phyloP scores from a whole-genome alignment of 2,797 vertebrate genomes.

The Acipenser oxyrinchus region DNA sequence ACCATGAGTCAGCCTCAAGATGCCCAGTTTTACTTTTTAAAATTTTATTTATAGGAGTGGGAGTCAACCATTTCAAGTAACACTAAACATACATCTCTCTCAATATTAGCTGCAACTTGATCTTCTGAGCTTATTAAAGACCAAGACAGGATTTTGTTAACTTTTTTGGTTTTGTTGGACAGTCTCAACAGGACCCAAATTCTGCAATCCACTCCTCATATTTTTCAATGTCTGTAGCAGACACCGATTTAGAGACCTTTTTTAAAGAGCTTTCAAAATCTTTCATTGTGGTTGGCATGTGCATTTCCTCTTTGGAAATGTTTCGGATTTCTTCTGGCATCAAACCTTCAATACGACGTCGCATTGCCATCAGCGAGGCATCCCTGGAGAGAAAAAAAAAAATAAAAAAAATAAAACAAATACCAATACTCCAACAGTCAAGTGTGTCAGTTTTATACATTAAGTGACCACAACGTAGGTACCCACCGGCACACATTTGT shows the following conservation, averaged over 20 bases:
- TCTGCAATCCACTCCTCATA: slow-evolving; percentile 95
- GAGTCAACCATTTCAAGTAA: too few species aligned
- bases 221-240: slow-evolving; percentile 86
- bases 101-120: slow-evolving; percentile 6
- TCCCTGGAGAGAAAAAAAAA: slow-evolving; percentile 58
- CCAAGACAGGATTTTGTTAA: slow-evolving; percentile 8
- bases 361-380: slow-evolving; percentile 96
- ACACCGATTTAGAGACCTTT: slow-evolving; percentile 96
- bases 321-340: slow-evolving; percentile 94
- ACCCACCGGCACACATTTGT: slow-evolving; percentile 93
- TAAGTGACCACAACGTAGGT: neutral
- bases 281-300: slow-evolving; percentile 98
- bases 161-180: too few species aligned
- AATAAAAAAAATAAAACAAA: neutral
- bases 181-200: slow-evolving; percentile 86
- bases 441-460: neutral
- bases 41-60: too few species aligned
- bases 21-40: too few species aligned
- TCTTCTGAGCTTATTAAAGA: slow-evolving; percentile 14
- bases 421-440: neutral
- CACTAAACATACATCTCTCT: too few species aligned
- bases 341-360: slow-evolving; percentile 87
- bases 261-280: slow-evolving; percentile 89
- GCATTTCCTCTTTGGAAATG: slow-evolving; percentile 92
- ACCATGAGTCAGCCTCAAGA: too few species aligned